phyloP scores from a whole-genome alignment of 2,888 invertebrate genomes.

The Muscina levida region DNA sequence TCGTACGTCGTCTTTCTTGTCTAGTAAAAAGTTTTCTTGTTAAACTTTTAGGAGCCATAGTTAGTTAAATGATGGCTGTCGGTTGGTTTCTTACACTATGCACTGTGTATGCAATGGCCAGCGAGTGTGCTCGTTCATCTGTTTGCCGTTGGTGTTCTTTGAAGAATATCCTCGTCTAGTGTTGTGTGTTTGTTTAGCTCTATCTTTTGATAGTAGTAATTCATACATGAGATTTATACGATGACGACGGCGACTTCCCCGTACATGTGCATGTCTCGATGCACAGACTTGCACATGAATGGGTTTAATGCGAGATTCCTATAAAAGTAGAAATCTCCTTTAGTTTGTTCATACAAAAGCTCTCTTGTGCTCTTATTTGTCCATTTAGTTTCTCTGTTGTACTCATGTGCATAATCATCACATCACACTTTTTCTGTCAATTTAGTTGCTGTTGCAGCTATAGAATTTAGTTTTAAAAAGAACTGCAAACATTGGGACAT shows the following conservation, averaged over 20 bases:
- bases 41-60: conserved; percentile 27
- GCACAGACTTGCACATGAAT: conserved; percentile 10
- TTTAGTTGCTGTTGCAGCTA: conserved; percentile 41
- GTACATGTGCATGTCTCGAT: conserved; percentile 1
- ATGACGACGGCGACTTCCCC: too few relatives aligned
- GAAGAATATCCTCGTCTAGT: too few relatives aligned
- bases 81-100: neutral
- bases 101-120: neutral
- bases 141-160: too few relatives aligned
- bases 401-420: conserved; percentile 37
- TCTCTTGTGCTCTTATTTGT: neutral
- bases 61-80: conserved; percentile 47
- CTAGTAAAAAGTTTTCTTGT: conserved; percentile 38
- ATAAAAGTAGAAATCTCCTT: neutral
- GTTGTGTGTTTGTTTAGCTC: neutral
- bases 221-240: conserved; percentile 24
- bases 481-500: neutral
- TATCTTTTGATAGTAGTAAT: neutral
- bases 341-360: neutral
- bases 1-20: conserved; percentile 3
- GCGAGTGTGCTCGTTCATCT: conserved; percentile 13
- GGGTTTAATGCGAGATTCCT: conserved; percentile 2
- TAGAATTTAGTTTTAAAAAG: neutral
- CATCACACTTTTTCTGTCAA: conserved; percentile 51
- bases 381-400: neutral